phyloP scores from a whole-genome alignment of 2,888 invertebrate species.

The Linnaemya tessellans region DNA sequence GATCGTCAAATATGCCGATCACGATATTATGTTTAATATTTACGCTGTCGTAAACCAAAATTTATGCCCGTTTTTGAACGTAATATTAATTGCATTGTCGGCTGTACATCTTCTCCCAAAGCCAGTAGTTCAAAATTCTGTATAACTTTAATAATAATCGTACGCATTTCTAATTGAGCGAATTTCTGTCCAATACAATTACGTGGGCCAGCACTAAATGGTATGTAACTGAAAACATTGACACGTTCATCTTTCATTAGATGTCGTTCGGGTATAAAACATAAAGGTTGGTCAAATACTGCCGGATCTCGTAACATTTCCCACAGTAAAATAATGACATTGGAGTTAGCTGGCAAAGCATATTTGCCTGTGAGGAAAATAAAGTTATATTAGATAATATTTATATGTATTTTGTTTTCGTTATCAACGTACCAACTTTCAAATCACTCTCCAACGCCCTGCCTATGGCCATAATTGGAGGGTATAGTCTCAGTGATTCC shows the following conservation, averaged over 20 bases:
- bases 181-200: slow-evolving; percentile 83
- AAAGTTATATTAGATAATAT: neutral
- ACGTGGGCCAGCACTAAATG: slow-evolving; percentile 84
- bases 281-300: slow-evolving; percentile 77
- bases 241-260: slow-evolving; percentile 81
- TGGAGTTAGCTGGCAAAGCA: slow-evolving; percentile 78
- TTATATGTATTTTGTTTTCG: neutral
- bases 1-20: too few relatives aligned
- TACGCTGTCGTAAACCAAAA: slow-evolving; percentile 65
- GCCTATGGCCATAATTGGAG: slow-evolving; percentile 87
- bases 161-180: slow-evolving; percentile 79
- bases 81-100: slow-evolving; percentile 80
- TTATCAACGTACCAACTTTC: slow-evolving; percentile 83
- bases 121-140: slow-evolving; percentile 78
- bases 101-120: slow-evolving; percentile 77
- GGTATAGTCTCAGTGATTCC: slow-evolving; percentile 86
- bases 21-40: neutral
- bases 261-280: slow-evolving; percentile 80
- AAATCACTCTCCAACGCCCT: slow-evolving; percentile 85
- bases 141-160: slow-evolving; percentile 78
- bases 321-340: slow-evolving; percentile 79
- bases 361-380: slow-evolving; percentile 54
- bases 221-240: slow-evolving; percentile 78
- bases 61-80: slow-evolving; percentile 80
- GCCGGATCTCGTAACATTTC: slow-evolving; percentile 78